Base-by-base conservation (phyloP, 2,797 vertebrate genomes). In the Denticeps clupeoides region DNA sequence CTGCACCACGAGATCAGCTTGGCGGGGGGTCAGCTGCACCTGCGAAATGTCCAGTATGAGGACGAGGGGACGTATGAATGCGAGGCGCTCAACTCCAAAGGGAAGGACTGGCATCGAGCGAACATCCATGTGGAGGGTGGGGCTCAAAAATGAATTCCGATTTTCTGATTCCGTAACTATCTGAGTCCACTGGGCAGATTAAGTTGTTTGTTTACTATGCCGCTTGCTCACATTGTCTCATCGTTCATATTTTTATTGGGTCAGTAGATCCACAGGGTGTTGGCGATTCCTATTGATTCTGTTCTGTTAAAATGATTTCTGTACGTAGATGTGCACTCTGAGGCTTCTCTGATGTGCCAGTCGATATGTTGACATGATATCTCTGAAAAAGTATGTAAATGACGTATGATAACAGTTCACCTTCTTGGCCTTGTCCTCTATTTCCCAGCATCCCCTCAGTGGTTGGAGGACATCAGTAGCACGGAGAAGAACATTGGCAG, bases 61-160 rank as follows among this genome's bases (percentile, higher is more conserved):
- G 91, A 98, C 27, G 88, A 83, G 49, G 94, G 94, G 7, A 59
- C 54, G 7, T 99, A 97, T 42, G 82, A 83, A 60, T 98, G 95
- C 58, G 89, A 96, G 63, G 94, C 90, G 1, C 56, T 85, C 58
- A 99, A 97, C 67, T 86, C 86, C 1, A 90, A 79, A 73, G 93
- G 90, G 55, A 93, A 88, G 64, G 93, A 99, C 76, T 78, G 72
- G 56, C 85, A 95, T 66, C 73, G 75, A 22, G 88, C 85, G 19
- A 81, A 69, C 28, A 53, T 99, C 56, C 86, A 84, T 59, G 90
- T 98, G 9, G 87, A 95, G 74, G 94, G 95, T 97, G 76, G 50
- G 52, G 28, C n/a, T n/a, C n/a, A n/a, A n/a, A n/a, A n/a, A n/a
- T n/a, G n/a, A n/a, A n/a, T n/a, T n/a, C n/a, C n/a, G n/a, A n/a